phyloP scores from a whole-genome alignment of 1,140 invertebrate genomes.

The Diorhabda carinulata region DNA sequence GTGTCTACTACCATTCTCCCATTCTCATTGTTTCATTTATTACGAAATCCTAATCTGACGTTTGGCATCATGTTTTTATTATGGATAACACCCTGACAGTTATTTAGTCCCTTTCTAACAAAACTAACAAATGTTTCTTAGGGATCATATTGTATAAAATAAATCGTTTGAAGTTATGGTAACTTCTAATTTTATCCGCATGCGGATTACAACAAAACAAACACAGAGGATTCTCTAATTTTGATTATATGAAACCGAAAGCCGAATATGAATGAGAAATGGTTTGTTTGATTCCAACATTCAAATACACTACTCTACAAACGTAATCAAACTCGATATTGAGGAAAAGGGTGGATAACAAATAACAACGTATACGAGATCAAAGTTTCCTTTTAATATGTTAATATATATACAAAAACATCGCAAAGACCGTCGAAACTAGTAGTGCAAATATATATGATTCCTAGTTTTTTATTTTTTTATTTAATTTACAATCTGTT shows the following conservation, averaged over 20 bases:
- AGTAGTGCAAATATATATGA: too few species aligned
- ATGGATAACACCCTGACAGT: too few species aligned
- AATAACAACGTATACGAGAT: slow-evolving; percentile 4
- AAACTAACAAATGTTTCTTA: neutral
- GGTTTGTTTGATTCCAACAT: slow-evolving; percentile 21
- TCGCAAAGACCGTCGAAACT: too few species aligned
- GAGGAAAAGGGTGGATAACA: slow-evolving; percentile 15
- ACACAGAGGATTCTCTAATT: slow-evolving; percentile 21
- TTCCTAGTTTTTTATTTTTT: too few species aligned
- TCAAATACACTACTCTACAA: slow-evolving; percentile 22
- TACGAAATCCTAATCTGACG: too few species aligned
- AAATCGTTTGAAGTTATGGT: slow-evolving; percentile 20
- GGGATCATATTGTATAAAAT: neutral
- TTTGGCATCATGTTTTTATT: too few species aligned
- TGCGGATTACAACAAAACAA: slow-evolving; percentile 21
- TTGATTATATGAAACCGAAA: slow-evolving; percentile 19
- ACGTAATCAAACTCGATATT: slow-evolving; percentile 19
- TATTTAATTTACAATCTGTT: too few species aligned
- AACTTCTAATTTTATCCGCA: slow-evolving; percentile 14
- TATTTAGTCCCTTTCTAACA: too few species aligned
- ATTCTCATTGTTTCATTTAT: too few species aligned
- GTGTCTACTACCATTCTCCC: too few species aligned
- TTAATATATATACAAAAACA: too few species aligned
- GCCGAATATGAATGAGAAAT: slow-evolving; percentile 14
- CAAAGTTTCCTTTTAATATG: too few species aligned